Evolutionary conservation across 2,888 invertebrate genomes (phyloP), one percentile per base, ranked within the genome.

Genomic region (Carabus problematicus): DNA sequence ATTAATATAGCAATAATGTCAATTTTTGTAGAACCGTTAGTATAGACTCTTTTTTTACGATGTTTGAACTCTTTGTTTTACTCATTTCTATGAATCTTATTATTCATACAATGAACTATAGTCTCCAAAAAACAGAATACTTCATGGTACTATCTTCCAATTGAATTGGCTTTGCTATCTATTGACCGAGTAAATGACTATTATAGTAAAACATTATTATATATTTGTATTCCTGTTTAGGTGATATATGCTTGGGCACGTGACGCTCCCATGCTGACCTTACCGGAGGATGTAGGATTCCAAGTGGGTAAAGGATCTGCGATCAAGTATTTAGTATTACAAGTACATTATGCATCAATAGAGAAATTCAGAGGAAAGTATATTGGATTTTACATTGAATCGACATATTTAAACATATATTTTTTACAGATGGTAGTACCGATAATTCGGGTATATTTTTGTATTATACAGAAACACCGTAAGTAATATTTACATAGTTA

Each of bases 231-330:
- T 60, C n/a, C 55, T 60, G 77, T 79, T 19, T 81, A 94, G 91
- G 91, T 97, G 63, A 86, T 97, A 8, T 97, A 97, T 80, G 97
- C 97, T 0, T 98, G 97, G 97, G 97, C 96, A 1, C 86, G 93
- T 74, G 94, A 97, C 79, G 97, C 97, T 0, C 95, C 95, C 0
- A 87, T 87, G 64, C 83, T 97, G 3, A 82, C 87, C 54, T 82
- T 97, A 60, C 97, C 97, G 0, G 82, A 90, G 60, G 93, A 90
- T 71, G 97, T 98, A 8, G 98, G 96, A 1, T 98, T 98, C 80
- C 92, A 92, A 80, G 91, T 98, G 56, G 98, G 98, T 7, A 88
- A 87, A 66, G 87, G 88, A 70, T 92, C 95, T 0, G 85, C 88
- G 9, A 92, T 96, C 72, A 90, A 93, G 76, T 97, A 96, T 80